phyloP scores from a whole-genome alignment of 2,113 vertebrate species.

The Physeter macrocephalus region DNA sequence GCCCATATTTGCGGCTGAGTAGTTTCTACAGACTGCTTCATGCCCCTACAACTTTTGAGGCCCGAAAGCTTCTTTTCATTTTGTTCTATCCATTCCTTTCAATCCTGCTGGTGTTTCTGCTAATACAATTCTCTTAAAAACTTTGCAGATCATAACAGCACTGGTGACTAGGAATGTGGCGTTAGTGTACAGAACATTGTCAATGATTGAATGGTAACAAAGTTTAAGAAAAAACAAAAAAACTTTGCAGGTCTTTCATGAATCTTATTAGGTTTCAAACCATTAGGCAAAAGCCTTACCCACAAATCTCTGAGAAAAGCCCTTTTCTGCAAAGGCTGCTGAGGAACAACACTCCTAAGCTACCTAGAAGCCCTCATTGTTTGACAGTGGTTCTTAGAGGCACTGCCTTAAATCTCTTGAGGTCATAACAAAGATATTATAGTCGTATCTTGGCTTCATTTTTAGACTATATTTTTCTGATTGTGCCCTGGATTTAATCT shows the following conservation, averaged over 20 bases:
- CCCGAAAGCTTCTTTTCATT: neutral
- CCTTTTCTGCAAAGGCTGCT: neutral
- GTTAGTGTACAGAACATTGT: too few relatives aligned
- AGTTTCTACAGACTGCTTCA: neutral
- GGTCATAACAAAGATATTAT: neutral
- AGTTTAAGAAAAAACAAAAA: neutral
- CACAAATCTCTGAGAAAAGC: neutral
- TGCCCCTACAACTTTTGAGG: neutral
- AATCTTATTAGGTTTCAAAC: neutral
- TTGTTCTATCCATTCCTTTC: neutral
- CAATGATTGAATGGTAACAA: too few relatives aligned
- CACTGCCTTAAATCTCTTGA: neutral
- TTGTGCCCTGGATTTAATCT: neutral
- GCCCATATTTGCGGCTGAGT: neutral
- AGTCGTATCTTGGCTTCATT: neutral
- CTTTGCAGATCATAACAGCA: neutral
- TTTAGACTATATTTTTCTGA: neutral
- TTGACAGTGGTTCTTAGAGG: neutral
- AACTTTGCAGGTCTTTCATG: neutral
- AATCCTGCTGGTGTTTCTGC: neutral
- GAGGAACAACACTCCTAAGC: neutral
- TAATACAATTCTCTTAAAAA: neutral
- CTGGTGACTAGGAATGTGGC: too few relatives aligned
- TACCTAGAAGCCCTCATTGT: neutral
- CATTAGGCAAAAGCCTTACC: neutral